Base-by-base conservation (phyloP, 1,140 invertebrate genomes). In the Aphaenogaster floridana region DNA sequence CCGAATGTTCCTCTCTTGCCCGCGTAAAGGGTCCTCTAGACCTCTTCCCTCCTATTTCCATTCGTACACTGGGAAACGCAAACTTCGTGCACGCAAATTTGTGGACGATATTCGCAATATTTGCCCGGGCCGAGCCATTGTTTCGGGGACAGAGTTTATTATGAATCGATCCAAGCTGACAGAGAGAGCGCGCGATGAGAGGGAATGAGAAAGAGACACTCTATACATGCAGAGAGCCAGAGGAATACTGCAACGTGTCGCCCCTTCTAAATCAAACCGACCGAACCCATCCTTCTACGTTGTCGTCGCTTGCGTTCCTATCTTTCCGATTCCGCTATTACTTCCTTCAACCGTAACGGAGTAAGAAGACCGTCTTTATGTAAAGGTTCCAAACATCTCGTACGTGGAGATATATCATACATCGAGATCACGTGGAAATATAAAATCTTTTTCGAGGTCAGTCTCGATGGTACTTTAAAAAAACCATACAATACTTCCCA, bases 61-160 rank as follows among this genome's bases (percentile, higher is more conserved):
- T 92, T 89, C 88, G 89, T 90, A 88, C 59, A 66, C 84, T 88
- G 86, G 86, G 91, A 92, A 90, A 94, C 88, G 89, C 88, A 93
- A 94, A 94, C 89, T 90, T 92, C 90, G 92, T 88, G 91, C 91
- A 95, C 93, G 94, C 92, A 94, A 94, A 95, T 94, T 94, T 93
- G 91, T 92, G 92, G 89, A 95, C 92, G 92, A 94, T 94, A 93
- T 92, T 93, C 93, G 92, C 92, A 92, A 93, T 94, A 94, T 94
- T 94, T 94, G 92, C 90, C 92, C 91, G 90, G 91, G 92, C 90
- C 92, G 91, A 92, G 91, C 93, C 92, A 94, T 95, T 95, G 94
- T 94, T 94, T 94, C 93, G 92, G 88, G 90, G 80, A 90, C 91
- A 90, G 92, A 94, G 93, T 94, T 94, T 93, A 93, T 94, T 94